Percentiles rank a stretch among this genome's conserved stretches.
These are phyloP conservation scores for Oryctolagus cuniculus DNA, from an alignment of 2,113 vertebrate genomes.

Conservation along the genomic window DNA sequence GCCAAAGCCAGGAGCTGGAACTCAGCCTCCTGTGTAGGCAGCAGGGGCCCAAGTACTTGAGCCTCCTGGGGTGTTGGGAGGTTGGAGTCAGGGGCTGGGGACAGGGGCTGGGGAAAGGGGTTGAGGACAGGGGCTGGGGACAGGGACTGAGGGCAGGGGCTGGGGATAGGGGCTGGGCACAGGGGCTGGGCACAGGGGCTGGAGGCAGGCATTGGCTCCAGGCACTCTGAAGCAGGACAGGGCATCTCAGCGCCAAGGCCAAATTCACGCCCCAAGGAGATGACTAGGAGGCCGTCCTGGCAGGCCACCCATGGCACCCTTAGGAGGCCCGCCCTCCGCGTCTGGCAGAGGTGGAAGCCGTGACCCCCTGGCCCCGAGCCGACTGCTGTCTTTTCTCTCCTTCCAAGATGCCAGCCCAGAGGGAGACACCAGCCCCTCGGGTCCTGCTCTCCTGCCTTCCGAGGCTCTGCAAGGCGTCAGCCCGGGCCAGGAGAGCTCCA, in stretches of 20 bases:
- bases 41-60: no score
- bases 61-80: no score
- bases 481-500: fast-evolving
- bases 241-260: no score
- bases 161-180: no score
- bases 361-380: not conserved
- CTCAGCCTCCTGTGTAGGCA: no score
- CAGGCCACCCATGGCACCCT: not conserved
- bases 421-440: not conserved
- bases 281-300: not conserved
- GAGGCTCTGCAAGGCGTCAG: slow-evolving; percentile 3
- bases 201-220: no score
- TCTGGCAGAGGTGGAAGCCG: not conserved
- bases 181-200: no score
- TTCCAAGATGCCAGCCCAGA: slow-evolving; percentile 67
- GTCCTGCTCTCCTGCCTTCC: not conserved
- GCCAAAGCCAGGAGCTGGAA: no score
- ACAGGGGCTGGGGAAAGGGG: no score
- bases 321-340: not conserved
- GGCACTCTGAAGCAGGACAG: no score
- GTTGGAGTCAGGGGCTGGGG: no score
- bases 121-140: not conserved
- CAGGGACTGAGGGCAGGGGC: not conserved
- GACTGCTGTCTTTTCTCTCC: slow-evolving; percentile 30
- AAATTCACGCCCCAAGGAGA: no score